A percentile compares a stretch with the other conserved stretches of the same genome.
These are phyloP conservation scores for Apis laboriosa DNA, from an alignment of 1,140 invertebrate genomes.

Conservation along the genomic window DNA sequence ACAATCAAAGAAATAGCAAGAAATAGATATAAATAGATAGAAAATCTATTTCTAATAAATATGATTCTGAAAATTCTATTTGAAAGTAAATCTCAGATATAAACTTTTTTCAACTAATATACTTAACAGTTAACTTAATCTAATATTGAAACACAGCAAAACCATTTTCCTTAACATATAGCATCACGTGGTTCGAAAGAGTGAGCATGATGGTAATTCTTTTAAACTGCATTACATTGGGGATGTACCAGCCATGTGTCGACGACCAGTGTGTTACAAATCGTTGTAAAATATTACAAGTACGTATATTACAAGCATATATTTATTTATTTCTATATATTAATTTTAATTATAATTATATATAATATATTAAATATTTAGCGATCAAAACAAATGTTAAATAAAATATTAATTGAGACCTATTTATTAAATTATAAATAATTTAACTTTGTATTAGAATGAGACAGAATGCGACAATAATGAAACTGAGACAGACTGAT, in stretches of 20 bases:
- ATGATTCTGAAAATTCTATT: too few relatives aligned
- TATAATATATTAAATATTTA: too few relatives aligned
- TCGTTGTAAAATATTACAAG: slow-evolving; percentile 96
- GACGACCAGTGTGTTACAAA: slow-evolving; percentile 96
- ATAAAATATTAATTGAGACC: too few relatives aligned
- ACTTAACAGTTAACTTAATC: not conserved
- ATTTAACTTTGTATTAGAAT: too few relatives aligned
- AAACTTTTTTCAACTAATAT: not conserved
- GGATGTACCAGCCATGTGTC: slow-evolving; percentile 99
- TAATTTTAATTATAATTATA: not conserved
- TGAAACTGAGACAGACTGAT: too few relatives aligned
- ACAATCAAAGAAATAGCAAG: too few relatives aligned
- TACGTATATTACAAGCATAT: slow-evolving; percentile 74
- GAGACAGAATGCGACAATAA: too few relatives aligned
- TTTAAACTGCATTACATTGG: slow-evolving; percentile 98
- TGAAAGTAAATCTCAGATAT: too few relatives aligned
- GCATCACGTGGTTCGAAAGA: slow-evolving; percentile 97
- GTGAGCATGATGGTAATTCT: slow-evolving; percentile 99
- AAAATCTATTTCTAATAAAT: too few relatives aligned
- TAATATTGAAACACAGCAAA: not conserved
- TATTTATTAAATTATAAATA: too few relatives aligned
- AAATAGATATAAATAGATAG: too few relatives aligned
- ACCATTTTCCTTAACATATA: slow-evolving; percentile 86
- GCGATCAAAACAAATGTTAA: too few relatives aligned
- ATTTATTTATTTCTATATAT: not conserved